Base-by-base conservation (phyloP, 2,888 invertebrate genomes). In the Drosophila sordidula region DNA sequence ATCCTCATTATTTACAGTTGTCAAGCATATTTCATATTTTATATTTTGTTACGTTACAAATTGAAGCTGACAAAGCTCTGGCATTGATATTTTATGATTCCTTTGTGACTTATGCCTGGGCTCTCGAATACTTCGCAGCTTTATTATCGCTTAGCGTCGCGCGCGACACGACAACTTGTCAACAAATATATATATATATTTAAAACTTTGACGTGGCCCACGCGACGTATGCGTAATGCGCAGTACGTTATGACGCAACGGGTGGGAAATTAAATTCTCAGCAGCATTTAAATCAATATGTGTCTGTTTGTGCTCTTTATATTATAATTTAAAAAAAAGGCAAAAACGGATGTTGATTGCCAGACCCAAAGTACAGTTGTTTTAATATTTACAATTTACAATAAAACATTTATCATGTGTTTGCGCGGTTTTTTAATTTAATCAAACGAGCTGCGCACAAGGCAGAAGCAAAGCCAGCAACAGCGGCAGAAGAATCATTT, bases 381-480 rank as follows among this genome's bases (percentile, higher is more conserved):
- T 44, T 58, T 55, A 51, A 63, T 59, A 76, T 63, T 66, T 52
- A 66, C 70, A 58, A 75, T 63, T 70, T 34, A 63, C 65, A 58
- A 63, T 63, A 38, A 65, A 67, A 65, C 56, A 74, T 78, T 69
- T 87, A 69, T 78, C 78, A 68, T 66, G 51, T 58, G 59, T 70
- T 61, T 83, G 65, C 39, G 64, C 36, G 51, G 61, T 16, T 62
- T 75, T 75, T 81, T 76, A 80, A 82, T 83, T 82, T 75, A 77
- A 75, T 75, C 57, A 75, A 75, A 72, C 61, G 57, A 50, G 42
- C 55, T 26, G 18, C 26, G 39, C 55, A 34, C 52, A 25, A 18
- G 11, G 45, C 36, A 32, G 11, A 22, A 8, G 26, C 12, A 16
- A 34, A 4, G 6, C 11, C 16, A 36, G 49, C 44, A 45, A 22